Base-by-base conservation (phyloP, 2,888 invertebrate species). In the Tetheella fluctuosa region DNA sequence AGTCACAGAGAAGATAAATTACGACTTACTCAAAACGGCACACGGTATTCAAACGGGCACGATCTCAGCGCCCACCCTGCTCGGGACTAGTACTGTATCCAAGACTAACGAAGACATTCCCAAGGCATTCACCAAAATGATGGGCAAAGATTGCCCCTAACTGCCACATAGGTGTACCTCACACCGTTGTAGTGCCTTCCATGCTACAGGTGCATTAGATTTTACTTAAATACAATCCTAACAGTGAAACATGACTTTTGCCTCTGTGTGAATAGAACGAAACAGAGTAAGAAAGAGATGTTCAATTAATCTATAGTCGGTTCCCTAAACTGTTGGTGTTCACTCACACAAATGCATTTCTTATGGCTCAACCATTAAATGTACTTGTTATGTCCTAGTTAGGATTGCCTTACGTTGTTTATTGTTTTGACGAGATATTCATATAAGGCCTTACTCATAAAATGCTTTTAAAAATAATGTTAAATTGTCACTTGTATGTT, bases 81-180 rank as follows among this genome's bases (percentile, higher is more conserved):
- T 97, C 60, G 98, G 97, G 20, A 94, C 95, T 70, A 95, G 95
- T 77, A 95, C 94, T 72, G 94, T 95, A 76, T 90, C 92, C 73
- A 97, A 97, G 93, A 98, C 97, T 69, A 96, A 96, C 85, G 97
- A 98, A 88, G 95, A 95, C 89, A 96, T 98, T 93, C 97, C 97
- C 72, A 94, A 95, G 68, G 97, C 97, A 20, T 94, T 97, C 74
- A 95, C 94, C 69, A 95, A 94, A 77, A 92, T 93, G 88, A 76
- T 93, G 82, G 83, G 82, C 74, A 91, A 87, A 77, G 93, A 93
- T 65, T 93, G 93, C 74, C 80, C 91, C 60, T 93, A 89, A 76
- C 80, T 67, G 63, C 53, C n/a, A 30, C 53, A n/a, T 54, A 23
- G 6, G 37, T 54, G 23, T 57, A 20, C 52, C 39, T 54, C 23